These are phyloP conservation scores for Embiotoca jacksoni DNA, from an alignment of 2,113 vertebrate species.

Conservation along the genomic window DNA sequence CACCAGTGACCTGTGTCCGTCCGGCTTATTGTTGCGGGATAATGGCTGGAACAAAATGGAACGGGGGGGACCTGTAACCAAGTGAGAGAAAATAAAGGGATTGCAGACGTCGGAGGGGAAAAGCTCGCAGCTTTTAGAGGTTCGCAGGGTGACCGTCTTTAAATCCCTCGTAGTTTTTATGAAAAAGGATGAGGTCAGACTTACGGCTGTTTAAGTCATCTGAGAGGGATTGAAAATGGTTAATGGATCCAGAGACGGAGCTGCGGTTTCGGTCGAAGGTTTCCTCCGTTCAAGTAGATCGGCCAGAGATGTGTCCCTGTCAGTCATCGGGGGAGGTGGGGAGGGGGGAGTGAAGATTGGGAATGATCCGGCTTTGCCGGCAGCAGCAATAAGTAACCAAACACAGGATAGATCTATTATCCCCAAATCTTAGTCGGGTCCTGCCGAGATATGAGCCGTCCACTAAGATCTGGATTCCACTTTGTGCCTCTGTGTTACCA, in stretches of 20 bases:
- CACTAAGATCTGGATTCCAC: too few relatives aligned
- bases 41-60: conserved; percentile 42
- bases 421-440: too few relatives aligned
- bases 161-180: conserved; percentile 44
- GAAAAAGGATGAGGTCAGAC: conserved; percentile 63
- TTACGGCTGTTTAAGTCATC: conserved; percentile 67
- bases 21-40: conserved; percentile 48
- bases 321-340: conserved; percentile 60
- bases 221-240: conserved; percentile 47
- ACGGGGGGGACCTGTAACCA: conserved; percentile 41
- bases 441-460: too few relatives aligned
- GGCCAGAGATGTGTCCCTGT: conserved; percentile 68
- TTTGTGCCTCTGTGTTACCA: too few relatives aligned
- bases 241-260: conserved; percentile 43
- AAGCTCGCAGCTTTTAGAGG: conserved; percentile 18
- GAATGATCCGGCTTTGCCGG: conserved; percentile 62
- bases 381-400: conserved; percentile 12
- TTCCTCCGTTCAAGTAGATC: conserved; percentile 30
- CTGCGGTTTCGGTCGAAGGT: conserved; percentile 55
- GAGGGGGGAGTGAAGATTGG: conserved; percentile 52
- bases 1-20: conserved; percentile 47
- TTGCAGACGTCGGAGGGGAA: conserved; percentile 15
- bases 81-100: conserved; percentile 39
- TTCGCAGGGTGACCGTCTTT: conserved; percentile 39
- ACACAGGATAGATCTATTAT: too few relatives aligned